Percentiles rank a stretch among this genome's conserved stretches.
phyloP scores from a whole-genome alignment of 2,888 invertebrate genomes.

The Oscheius sp. region DNA sequence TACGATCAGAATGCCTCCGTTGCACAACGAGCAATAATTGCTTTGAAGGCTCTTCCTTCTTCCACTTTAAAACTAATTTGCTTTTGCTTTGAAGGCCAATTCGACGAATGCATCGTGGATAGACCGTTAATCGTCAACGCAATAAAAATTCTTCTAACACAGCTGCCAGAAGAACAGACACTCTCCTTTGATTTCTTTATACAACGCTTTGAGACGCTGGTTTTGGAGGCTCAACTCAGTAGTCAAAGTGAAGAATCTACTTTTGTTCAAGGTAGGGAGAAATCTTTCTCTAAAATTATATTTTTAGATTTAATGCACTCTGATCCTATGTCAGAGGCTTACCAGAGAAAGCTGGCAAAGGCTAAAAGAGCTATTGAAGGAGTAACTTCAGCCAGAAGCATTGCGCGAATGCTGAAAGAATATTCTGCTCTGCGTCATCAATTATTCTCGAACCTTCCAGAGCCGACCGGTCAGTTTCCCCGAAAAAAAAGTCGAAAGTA shows the following conservation, averaged over 20 bases:
- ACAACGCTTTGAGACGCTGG: slow-evolving; percentile 89
- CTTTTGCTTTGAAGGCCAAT: slow-evolving; percentile 93
- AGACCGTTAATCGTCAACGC: slow-evolving; percentile 94
- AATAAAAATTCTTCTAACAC: slow-evolving; percentile 90
- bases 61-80: slow-evolving; percentile 61
- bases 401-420: slow-evolving; percentile 61
- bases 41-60: slow-evolving; percentile 63
- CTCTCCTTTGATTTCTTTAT: slow-evolving; percentile 97
- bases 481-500: not conserved
- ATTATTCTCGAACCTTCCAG: slow-evolving; percentile 41
- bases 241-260: slow-evolving; percentile 54
- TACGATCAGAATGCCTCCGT: slow-evolving; percentile 94
- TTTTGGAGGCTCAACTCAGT: slow-evolving; percentile 89
- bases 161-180: slow-evolving; percentile 86
- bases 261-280: slow-evolving; percentile 53
- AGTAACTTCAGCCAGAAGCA: slow-evolving; percentile 76
- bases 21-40: slow-evolving; percentile 78
- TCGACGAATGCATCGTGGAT: slow-evolving; percentile 94
- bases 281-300: not conserved
- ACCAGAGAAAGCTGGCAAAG: slow-evolving; percentile 81
- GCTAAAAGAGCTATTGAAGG: slow-evolving; percentile 46
- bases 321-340: slow-evolving; percentile 85
- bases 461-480: slow-evolving; percentile 36
- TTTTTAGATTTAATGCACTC: slow-evolving; percentile 84
- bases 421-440: slow-evolving; percentile 66